phyloP scores from a whole-genome alignment of 2,888 invertebrate species.

The Drosophila testacea region DNA sequence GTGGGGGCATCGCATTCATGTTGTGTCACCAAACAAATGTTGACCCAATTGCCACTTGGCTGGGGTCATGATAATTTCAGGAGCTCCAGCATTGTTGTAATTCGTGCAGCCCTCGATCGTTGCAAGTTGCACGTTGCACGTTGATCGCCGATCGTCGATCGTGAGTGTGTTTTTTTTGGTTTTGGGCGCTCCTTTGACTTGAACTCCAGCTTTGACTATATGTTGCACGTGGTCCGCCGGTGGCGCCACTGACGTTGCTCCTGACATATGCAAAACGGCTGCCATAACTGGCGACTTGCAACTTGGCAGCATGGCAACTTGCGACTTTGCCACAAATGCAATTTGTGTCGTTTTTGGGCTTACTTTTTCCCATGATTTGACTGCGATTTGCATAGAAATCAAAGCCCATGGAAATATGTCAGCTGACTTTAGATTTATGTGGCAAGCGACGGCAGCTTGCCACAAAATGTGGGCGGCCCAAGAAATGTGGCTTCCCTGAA shows the following conservation, averaged over 20 bases:
- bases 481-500: slow-evolving; percentile 34
- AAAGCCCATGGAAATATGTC: slow-evolving; percentile 60
- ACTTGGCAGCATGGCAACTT: slow-evolving; percentile 6
- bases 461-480: slow-evolving; percentile 60
- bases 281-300: slow-evolving; percentile 54
- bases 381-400: slow-evolving; percentile 75
- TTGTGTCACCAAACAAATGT: slow-evolving; percentile 76
- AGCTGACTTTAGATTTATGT: slow-evolving; percentile 63
- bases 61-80: slow-evolving; percentile 77
- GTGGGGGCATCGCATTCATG: slow-evolving; percentile 37
- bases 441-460: slow-evolving; percentile 25
- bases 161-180: slow-evolving; percentile 3
- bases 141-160: slow-evolving; percentile 17
- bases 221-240: slow-evolving; percentile 49
- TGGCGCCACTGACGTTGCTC: slow-evolving; percentile 56
- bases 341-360: slow-evolving; percentile 54
- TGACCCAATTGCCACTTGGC: slow-evolving; percentile 72
- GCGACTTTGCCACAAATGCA: slow-evolving; percentile 32
- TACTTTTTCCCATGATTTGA: slow-evolving; percentile 52
- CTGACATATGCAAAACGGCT: slow-evolving; percentile 63
- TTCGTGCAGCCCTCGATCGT: slow-evolving; percentile 58
- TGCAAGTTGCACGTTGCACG: not conserved
- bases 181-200: slow-evolving; percentile 24
- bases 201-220: slow-evolving; percentile 30
- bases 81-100: slow-evolving; percentile 72